Conservation (phyloP, 2,888 invertebrate genomes). For the Selenia dentaria region DNA sequence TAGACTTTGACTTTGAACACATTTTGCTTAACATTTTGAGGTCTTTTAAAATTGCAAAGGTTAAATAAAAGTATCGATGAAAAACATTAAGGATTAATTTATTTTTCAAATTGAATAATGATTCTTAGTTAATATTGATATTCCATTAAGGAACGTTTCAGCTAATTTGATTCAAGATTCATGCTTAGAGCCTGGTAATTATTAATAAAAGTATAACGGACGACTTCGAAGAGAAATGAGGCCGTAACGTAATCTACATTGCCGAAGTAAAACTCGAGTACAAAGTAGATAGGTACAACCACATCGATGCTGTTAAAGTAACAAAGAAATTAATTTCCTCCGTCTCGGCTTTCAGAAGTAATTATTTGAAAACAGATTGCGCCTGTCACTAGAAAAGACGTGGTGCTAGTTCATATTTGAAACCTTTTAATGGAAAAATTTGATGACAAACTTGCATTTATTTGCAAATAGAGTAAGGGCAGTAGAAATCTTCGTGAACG, state of each 20-base stretch:
- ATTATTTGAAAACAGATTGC: slow-evolving; percentile 80
- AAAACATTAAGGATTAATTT: too few species aligned
- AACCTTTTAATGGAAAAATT: slow-evolving; percentile 8
- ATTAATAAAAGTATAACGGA: slow-evolving; percentile 10
- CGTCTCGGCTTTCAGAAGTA: slow-evolving; percentile 75
- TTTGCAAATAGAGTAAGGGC: too few species aligned
- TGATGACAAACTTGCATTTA: not conserved
- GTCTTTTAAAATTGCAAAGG: too few species aligned
- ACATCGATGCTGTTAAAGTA: slow-evolving; percentile 61
- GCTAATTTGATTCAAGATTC: not conserved
- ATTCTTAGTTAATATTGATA: too few species aligned
- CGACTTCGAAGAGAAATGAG: slow-evolving; percentile 24
- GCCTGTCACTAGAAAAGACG: slow-evolving; percentile 64
- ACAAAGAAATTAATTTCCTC: slow-evolving; percentile 76
- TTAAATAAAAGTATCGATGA: too few species aligned
- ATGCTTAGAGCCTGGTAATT: slow-evolving; percentile 1
- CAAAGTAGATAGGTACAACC: slow-evolving; percentile 38
- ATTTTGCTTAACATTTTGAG: too few species aligned
- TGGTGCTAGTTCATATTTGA: slow-evolving; percentile 48
- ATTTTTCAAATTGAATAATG: too few species aligned
- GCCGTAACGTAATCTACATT: slow-evolving; percentile 23
- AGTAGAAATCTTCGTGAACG: too few species aligned
- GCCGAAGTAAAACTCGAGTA: slow-evolving; percentile 29
- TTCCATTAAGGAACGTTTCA: not conserved
- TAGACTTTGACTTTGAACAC: too few species aligned